Evolutionary conservation across 2,888 invertebrate genomes (phyloP), one percentile per base, ranked within the genome.

Genomic region (Hyposoter didymator): DNA sequence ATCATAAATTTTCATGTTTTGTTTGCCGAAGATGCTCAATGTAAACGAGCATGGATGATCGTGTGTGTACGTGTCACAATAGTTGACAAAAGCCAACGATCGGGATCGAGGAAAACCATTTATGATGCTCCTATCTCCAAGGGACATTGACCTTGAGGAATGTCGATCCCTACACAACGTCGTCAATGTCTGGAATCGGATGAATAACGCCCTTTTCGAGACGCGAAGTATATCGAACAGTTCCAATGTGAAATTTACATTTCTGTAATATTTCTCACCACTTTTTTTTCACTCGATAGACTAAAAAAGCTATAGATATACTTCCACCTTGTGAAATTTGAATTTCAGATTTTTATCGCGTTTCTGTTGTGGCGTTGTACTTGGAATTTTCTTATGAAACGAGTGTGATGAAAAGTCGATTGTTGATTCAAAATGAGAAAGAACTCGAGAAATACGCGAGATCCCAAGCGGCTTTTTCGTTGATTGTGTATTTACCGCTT

Each of bases 301-400:
- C 52, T n/a, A 12, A n/a, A 19, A 32, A 35, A 52, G 72, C 52
- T 45, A 79, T 28, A 3, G 32, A 45, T 45, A 47, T 17, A 19
- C 45, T 12, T 17, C 17, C 35, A 12, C 35, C n/a, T 49, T 64
- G 55, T 35, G 22, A 35, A 69, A 80, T 85, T 85, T 78, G 39
- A 80, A 85, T 78, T 83, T 80, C 85, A 79, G 75, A 85, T 85
- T 82, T 82, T 78, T 28, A 78, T 82, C 75, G 55, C 14, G 12
- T 32, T 64, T 78, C 28, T 62, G 1, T 79, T 12, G 14, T 43
- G 55, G 78, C n/a, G 32, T 78, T 78, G 22, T 59, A 59, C 59
- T 82, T 76, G 32, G 79, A 85, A 80, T 82, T 82, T 62, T 39
- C 49, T 72, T 43, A 43, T 49, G 73, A 74, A 43, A 17, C 69